Percentiles rank a stretch among this genome's conserved stretches.
Evolutionary conservation across 2,888 invertebrate species (phyloP).

Genomic region (Eupithecia exiguata): DNA sequence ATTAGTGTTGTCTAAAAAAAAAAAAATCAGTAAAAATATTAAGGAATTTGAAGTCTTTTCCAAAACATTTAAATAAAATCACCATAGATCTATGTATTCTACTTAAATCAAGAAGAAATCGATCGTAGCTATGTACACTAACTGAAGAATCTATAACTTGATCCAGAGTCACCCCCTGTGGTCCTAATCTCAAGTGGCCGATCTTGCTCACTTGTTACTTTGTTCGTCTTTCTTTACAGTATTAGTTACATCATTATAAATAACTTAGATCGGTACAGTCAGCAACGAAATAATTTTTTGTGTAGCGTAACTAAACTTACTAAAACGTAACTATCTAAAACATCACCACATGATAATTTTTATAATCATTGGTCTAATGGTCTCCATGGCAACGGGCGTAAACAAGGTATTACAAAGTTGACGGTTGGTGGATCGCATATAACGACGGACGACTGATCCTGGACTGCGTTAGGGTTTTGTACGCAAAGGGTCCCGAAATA

Average conservation of each 20-base stretch:
- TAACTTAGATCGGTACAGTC: constrained; percentile 8
- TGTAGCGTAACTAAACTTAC: neutral
- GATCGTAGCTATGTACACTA: neutral
- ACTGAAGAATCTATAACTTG: neutral
- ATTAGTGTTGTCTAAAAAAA: too few relatives aligned
- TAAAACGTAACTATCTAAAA: neutral
- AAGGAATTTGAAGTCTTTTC: neutral
- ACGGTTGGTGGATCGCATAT: too few relatives aligned
- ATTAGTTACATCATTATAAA: constrained; percentile 3
- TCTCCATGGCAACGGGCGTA: too few relatives aligned
- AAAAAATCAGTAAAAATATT: neutral
- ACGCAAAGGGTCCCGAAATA: too few relatives aligned
- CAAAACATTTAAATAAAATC: neutral
- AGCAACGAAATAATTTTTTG: neutral
- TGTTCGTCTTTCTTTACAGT: constrained; percentile 3
- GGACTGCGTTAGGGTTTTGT: too few relatives aligned
- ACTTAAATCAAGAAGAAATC: neutral
- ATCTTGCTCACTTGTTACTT: constrained; percentile 22
- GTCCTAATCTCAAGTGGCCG: constrained; percentile 39
- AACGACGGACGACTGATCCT: too few relatives aligned
- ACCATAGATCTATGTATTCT: neutral
- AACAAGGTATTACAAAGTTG: too few relatives aligned
- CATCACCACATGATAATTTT: too few relatives aligned
- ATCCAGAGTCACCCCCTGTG: constrained; percentile 18
- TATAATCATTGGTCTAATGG: too few relatives aligned